Percentiles rank a stretch among this genome's conserved stretches.
phyloP scores from a whole-genome alignment of 2,113 vertebrate species.

The Plotosus lineatus region DNA sequence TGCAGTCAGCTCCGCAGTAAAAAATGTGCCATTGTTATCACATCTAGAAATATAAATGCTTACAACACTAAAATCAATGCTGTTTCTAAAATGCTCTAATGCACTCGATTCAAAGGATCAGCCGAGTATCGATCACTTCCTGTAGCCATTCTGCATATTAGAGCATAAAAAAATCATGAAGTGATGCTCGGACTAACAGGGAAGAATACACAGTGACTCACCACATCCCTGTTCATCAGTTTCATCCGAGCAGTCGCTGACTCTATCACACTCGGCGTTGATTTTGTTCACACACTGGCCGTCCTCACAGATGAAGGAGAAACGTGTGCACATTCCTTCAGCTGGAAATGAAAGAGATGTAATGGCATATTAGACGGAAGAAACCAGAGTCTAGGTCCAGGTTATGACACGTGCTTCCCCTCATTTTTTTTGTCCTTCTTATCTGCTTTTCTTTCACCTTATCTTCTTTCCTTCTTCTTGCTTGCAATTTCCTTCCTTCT shows the following conservation, averaged over 20 bases:
- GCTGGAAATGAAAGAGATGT: constrained; percentile 52
- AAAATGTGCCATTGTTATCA: neutral
- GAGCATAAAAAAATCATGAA: neutral
- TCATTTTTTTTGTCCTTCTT: neutral
- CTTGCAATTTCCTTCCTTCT: neutral
- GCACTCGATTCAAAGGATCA: neutral
- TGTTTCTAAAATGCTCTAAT: neutral
- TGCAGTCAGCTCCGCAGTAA: neutral
- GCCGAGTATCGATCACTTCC: neutral
- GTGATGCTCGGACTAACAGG: neutral
- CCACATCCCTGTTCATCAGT: constrained; percentile 71
- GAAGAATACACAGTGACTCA: constrained; percentile 52
- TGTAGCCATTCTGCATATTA: neutral
- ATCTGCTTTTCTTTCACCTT: neutral
- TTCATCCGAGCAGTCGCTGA: constrained; percentile 68
- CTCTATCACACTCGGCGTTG: constrained; percentile 75
- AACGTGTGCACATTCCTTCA: constrained; percentile 64
- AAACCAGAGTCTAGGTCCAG: neutral
- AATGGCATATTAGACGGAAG: neutral
- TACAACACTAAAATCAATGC: neutral
- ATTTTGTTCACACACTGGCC: constrained; percentile 73
- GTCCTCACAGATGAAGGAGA: constrained; percentile 68
- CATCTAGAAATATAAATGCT: neutral
- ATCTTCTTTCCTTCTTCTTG: neutral
- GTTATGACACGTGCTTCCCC: neutral